These are phyloP conservation scores for Drosophila arawakana DNA, from an alignment of 1,140 invertebrate species.

Conservation along the genomic window DNA sequence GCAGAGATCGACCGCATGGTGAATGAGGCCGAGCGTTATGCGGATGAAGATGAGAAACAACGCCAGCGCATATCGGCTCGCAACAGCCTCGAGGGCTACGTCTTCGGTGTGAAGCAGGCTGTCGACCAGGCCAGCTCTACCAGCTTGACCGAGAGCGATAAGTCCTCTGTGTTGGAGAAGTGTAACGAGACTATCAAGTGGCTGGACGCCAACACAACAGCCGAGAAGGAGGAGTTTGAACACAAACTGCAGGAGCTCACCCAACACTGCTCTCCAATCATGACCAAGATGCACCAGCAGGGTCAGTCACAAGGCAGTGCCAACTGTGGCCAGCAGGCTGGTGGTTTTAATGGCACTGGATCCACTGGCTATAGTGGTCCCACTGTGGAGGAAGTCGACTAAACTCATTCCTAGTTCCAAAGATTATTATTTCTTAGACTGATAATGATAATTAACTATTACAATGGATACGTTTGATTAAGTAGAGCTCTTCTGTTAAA, in stretches of 20 bases:
- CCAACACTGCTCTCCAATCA: constrained; percentile 85
- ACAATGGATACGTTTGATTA: too few species aligned
- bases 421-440: constrained; percentile 17
- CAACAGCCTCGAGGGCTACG: constrained; percentile 89
- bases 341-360: constrained; percentile 85
- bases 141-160: constrained; percentile 87
- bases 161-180: constrained; percentile 87
- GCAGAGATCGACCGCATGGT: constrained; percentile 90
- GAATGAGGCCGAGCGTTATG: constrained; percentile 70
- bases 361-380: constrained; percentile 86
- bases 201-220: constrained; percentile 87
- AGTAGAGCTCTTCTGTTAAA: constrained; percentile 20
- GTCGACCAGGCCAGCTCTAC: constrained; percentile 87
- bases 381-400: constrained; percentile 91
- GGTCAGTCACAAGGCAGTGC: constrained; percentile 65
- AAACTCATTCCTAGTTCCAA: constrained; percentile 65
- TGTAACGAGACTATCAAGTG: constrained; percentile 86
- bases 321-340: constrained; percentile 83
- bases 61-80: constrained; percentile 87
- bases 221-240: constrained; percentile 88
- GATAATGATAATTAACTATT: not conserved
- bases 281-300: constrained; percentile 86
- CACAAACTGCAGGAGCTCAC: constrained; percentile 86
- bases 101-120: constrained; percentile 89
- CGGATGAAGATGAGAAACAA: constrained; percentile 88